Evolutionary conservation across 1,140 invertebrate species (phyloP).

Genomic region (Brachionus rubens): DNA sequence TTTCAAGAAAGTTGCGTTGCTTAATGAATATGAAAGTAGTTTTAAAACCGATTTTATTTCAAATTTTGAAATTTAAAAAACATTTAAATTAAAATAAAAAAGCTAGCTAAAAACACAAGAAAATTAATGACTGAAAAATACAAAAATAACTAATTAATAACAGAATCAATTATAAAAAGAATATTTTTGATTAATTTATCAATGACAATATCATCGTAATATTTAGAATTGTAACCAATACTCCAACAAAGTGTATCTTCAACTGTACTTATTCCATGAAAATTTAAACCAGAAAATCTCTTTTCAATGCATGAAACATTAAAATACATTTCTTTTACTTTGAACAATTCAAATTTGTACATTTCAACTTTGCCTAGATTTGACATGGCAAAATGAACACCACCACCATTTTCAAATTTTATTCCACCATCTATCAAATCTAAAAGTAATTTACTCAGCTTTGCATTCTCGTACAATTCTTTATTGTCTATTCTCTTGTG

Average conservation of each 20-base stretch:
- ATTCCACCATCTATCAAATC: background rate
- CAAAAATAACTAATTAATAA: background rate
- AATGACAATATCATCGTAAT: background rate
- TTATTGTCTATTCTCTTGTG: conserved; percentile 4
- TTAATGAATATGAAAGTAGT: too few species aligned
- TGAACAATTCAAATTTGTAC: conserved; percentile 3
- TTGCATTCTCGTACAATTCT: conserved; percentile 2
- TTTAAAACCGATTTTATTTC: too few species aligned
- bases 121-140: too few species aligned
- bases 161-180: conserved; percentile 14
- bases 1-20: too few species aligned
- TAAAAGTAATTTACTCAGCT: background rate
- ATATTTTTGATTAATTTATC: background rate
- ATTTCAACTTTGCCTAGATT: background rate
- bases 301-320: conserved; percentile 1
- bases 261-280: conserved; percentile 16
- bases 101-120: too few species aligned
- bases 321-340: conserved; percentile 16
- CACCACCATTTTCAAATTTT: conserved; percentile 21
- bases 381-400: conserved; percentile 9
- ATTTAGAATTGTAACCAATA: conserved; percentile 13
- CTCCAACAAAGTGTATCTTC: conserved; percentile 15
- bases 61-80: too few species aligned
- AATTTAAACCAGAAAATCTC: background rate
- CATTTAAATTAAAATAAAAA: too few species aligned